Base-by-base conservation (phyloP, 2,113 vertebrate genomes). In the Halcyon malimbica region DNA sequence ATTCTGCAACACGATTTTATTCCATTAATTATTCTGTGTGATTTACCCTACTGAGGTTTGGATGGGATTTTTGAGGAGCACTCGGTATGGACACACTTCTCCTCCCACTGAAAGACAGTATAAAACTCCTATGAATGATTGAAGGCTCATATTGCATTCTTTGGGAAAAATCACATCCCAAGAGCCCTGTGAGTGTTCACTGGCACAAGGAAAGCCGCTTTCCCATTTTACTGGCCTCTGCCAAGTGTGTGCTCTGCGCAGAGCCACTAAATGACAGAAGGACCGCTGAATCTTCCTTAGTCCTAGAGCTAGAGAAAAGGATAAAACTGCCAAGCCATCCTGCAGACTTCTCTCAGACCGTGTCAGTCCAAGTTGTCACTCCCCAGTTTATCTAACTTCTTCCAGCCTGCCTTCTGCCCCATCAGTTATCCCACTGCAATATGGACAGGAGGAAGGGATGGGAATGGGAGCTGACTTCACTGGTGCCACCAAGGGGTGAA, bases 221-320 rank as follows among this genome's bases (percentile, higher is more conserved):
- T 63, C 13, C 29, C 2, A 1, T 83, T 70, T 89, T 53, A 63
- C 6, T 57, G 14, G 13, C 29, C 46, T 83, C 86, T 84, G 19
- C 7, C 5, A 9, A 71, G 42, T 9, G 2, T 2, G 0, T 1
- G 0, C 16, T 82, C 18, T 75, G 24, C 41, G 33, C 46, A 79
- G 42, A 39, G 18, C 7, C 26, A 51, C 28, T 39, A 35, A 79
- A 67, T 62, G 33, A 56, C 31, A 56, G 31, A 89, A 48, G 53
- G 23, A 31, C 19, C 67, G 68, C 53, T 42, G 75, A 74, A 73
- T 53, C 16, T 54, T 31, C 37, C 48, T 73, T 68, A 1, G 2
- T 42, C n/a, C 39, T 65, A 44, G 39, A 56, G 44, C 3, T 65
- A 60, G 25, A 19, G 26, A 41, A 26, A 67, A 11, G 5, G 82